Evolutionary conservation across 2,797 vertebrate genomes (phyloP), one percentile per base, ranked within the genome.

Genomic region (Nannoperca australis): DNA sequence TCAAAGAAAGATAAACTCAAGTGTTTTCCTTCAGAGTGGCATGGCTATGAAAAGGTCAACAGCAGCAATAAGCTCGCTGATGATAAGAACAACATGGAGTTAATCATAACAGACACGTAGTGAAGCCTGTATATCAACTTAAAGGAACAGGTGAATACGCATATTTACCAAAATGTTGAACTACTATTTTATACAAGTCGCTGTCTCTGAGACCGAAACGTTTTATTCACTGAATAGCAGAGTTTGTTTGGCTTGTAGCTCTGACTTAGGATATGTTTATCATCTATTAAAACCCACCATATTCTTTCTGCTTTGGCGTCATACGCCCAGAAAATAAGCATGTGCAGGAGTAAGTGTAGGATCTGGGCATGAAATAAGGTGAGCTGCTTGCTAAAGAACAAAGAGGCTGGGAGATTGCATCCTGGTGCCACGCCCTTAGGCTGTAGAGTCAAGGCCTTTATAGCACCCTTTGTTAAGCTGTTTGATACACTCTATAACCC

Each of bases 361-460:
- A 76, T 85, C 58, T 76, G 68, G 73, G 36, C 38, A 51, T 79
- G 50, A 73, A 82, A 81, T 62, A 75, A 85, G 74, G 83, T 82
- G 87, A 90, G 76, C 81, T 67, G 80, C 77, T 87, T 58, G 42
- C 74, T 38, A 30, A 75, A 90, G 88, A 90, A 92, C 87, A 92
- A 93, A 93, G 87, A 77, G 75, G 79, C 55, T 53, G 51, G 69
- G 76, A 81, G 77, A 87, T 73, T 85, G 88, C 79, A 92, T 86
- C 84, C 81, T 74, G 60, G 78, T 85, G 87, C 89, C 91, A 91
- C 89, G 17, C 90, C 90, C 86, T 89, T 82, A 0, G 85, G 92
- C 87, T 86, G 87, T 79, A 75, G 90, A 88, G 77, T 82, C 85
- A 66, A 74, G 86, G 82, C 89, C 82, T 90, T 84, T 75, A 84